Percentiles rank a stretch among this genome's conserved stretches.
Conservation (phyloP, 2,113 vertebrate genomes). For the Beaufortia kweichowensis region DNA sequence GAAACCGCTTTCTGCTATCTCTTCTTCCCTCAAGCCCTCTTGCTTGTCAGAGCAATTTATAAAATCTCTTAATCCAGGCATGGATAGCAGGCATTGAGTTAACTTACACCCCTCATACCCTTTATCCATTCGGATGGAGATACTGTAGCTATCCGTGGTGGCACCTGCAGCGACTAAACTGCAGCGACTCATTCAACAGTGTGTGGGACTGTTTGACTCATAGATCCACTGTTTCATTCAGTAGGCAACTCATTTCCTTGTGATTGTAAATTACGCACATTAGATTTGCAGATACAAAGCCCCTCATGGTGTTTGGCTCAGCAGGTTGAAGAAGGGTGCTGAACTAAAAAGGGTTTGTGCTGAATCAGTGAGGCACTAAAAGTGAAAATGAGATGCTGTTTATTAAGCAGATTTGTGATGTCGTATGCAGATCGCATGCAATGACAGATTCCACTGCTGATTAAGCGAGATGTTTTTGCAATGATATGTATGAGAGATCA, state of each 20-base stretch:
- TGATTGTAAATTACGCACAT: constrained; percentile 1
- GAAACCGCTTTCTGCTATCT: constrained; percentile 13
- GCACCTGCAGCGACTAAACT: neutral
- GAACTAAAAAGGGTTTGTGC: constrained; percentile 61
- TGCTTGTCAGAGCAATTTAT: constrained; percentile 61
- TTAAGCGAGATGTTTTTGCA: constrained; percentile 16
- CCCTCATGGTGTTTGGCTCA: constrained; percentile 44
- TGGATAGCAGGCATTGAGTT: neutral
- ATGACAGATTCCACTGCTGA: constrained; percentile 21
- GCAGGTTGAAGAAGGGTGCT: neutral
- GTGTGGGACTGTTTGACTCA: neutral
- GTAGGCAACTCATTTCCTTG: neutral
- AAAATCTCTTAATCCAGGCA: constrained; percentile 44
- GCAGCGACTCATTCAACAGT: neutral
- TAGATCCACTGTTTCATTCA: neutral
- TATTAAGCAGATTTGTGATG: constrained; percentile 65
- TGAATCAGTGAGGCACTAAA: constrained; percentile 62
- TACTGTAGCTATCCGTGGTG: neutral
- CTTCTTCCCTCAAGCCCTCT: neutral
- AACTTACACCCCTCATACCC: neutral
- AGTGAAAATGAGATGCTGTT: constrained; percentile 56
- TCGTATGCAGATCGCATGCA: constrained; percentile 50
- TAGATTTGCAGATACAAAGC: neutral
- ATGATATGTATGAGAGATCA: constrained; percentile 1
- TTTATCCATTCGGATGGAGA: neutral